A percentile compares a stretch with the other conserved stretches of the same genome.
These are phyloP conservation scores for Siderastrea radians DNA, from an alignment of 92 coral and sea anemone genomes.

Conservation along the genomic window DNA sequence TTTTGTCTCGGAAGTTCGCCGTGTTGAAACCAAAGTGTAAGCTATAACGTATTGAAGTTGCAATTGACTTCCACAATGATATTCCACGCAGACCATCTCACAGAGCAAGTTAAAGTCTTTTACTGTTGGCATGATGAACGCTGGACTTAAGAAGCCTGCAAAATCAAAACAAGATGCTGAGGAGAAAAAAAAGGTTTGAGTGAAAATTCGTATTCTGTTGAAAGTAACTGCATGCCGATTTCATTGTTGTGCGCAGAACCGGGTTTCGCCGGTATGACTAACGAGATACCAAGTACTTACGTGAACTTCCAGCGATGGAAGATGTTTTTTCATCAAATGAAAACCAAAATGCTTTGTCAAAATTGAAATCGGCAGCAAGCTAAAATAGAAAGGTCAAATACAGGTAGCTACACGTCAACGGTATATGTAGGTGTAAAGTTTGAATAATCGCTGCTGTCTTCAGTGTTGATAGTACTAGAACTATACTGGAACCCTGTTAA, in stretches of 20 bases:
- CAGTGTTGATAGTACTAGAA: no score
- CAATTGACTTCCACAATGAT: no score
- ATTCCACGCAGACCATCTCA: slow-evolving; percentile 79
- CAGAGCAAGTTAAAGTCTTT: slow-evolving; percentile 92
- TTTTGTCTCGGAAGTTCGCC: neutral
- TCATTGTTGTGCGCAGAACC: no score
- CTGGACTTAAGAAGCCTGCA: slow-evolving; percentile 80
- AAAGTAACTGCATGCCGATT: neutral
- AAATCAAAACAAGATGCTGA: slow-evolving; percentile 94
- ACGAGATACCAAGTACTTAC: no score
- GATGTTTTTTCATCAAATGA: neutral
- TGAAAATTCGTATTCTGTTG: neutral
- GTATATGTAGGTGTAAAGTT: no score
- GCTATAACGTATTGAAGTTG: neutral
- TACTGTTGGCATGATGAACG: slow-evolving; percentile 87
- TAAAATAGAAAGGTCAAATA: no score
- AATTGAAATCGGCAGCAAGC: neutral
- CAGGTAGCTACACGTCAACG: no score
- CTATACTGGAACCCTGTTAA: no score
- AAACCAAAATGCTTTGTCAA: neutral
- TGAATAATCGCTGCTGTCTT: no score
- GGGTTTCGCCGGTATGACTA: no score
- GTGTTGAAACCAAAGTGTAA: neutral
- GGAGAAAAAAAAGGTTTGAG: slow-evolving; percentile 84
- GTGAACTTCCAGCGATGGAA: no score